These are phyloP conservation scores for Caenorhabditis zanzibari DNA, from an alignment of 2,888 invertebrate genomes.

Conservation along the genomic window DNA sequence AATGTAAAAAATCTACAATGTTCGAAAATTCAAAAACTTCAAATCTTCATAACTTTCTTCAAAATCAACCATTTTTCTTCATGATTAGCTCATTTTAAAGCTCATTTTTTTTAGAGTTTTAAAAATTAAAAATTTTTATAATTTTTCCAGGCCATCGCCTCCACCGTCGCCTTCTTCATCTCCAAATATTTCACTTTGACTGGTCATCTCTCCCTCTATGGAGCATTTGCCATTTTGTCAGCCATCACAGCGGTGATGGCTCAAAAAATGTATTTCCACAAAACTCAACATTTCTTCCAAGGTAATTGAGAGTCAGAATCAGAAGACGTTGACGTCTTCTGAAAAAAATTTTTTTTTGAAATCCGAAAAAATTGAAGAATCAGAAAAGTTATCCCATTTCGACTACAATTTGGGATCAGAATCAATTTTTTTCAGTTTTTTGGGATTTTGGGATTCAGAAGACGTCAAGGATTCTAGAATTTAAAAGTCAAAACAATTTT, in stretches of 20 bases:
- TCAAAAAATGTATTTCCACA: conserved; percentile 55
- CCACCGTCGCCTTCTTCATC: conserved; percentile 56
- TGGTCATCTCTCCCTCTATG: conserved; percentile 51
- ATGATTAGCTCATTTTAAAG: not conserved
- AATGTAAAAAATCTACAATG: too few species aligned
- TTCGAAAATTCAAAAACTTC: too few species aligned
- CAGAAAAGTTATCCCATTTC: not conserved
- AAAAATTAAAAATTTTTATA: not conserved
- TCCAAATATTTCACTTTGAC: conserved; percentile 56
- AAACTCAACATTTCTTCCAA: conserved; percentile 53
- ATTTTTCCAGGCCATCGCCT: conserved; percentile 46
- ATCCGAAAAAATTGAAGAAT: not conserved
- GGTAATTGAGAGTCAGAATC: conserved; percentile 36
- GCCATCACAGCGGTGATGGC: conserved; percentile 52
- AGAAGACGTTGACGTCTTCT: not conserved
- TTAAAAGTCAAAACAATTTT: not conserved
- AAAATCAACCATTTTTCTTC: not conserved
- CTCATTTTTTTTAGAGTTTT: not conserved
- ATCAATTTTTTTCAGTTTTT: not conserved
- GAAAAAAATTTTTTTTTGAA: not conserved
- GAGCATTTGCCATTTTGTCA: conserved; percentile 51
- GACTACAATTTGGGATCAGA: not conserved
- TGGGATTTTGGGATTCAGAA: too few species aligned
- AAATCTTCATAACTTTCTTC: too few species aligned
- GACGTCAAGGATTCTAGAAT: too few species aligned